Percentiles rank a stretch among this genome's conserved stretches.
Evolutionary conservation across 2,888 invertebrate genomes (phyloP).

Genomic region (Microdon myrmicae): DNA sequence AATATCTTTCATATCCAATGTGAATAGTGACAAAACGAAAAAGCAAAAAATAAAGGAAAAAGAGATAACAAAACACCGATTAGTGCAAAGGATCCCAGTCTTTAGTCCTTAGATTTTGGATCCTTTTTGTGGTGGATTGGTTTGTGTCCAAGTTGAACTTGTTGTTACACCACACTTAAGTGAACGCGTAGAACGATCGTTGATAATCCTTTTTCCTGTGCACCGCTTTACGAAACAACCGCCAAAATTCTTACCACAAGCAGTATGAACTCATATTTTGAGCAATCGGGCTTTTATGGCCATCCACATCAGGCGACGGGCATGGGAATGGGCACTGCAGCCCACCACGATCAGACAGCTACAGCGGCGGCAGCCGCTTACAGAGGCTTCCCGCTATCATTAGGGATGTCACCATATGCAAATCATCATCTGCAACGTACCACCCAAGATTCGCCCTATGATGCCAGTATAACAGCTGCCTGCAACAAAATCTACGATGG

Average conservation of each 20-base stretch:
- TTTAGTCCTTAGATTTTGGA: too few relatives aligned
- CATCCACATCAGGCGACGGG: conserved; percentile 85
- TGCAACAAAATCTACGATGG: conserved; percentile 75
- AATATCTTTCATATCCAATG: conserved; percentile 2
- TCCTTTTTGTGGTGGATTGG: conserved; percentile 48
- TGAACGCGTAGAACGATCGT: conserved; percentile 5
- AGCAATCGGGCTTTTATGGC: conserved; percentile 95
- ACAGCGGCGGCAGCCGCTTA: conserved; percentile 74
- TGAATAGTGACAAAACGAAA: conserved; percentile 6
- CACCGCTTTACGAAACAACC: conserved; percentile 55
- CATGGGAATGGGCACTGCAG: conserved; percentile 73
- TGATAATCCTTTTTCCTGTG: conserved; percentile 10
- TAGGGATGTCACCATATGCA: conserved; percentile 87
- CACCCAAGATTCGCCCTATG: conserved; percentile 91
- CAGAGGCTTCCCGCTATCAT: conserved; percentile 85
- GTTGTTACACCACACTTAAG: conserved; percentile 19
- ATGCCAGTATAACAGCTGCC: conserved; percentile 87
- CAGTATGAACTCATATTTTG: conserved; percentile 94
- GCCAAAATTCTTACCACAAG: conserved; percentile 67
- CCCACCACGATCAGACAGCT: conserved; percentile 79
- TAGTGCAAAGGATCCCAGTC: too few relatives aligned
- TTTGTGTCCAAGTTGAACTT: conserved; percentile 43
- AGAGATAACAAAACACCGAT: too few relatives aligned
- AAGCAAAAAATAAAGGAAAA: conserved; percentile 9
- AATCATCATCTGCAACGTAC: conserved; percentile 81